Base-by-base conservation (phyloP, 2,797 vertebrate species). In the Loris lydekkerianus region DNA sequence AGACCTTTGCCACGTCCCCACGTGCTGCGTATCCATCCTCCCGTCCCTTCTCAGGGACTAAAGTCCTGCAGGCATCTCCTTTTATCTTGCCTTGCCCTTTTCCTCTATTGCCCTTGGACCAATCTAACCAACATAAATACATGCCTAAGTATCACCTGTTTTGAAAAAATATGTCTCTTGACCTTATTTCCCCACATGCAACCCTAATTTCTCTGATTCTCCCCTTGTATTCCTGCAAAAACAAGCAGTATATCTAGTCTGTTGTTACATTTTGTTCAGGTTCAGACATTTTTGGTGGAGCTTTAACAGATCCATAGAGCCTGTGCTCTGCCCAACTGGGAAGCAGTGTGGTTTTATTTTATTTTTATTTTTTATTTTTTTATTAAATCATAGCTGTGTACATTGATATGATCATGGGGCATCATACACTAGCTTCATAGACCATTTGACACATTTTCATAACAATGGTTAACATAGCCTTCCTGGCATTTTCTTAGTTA, bases 21-120 rank as follows among this genome's bases (percentile, higher is more conserved):
- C 2, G 21, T 53, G 77, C 7, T 0, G 0, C 9, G 34, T 9
- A 7, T n/a, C 69, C 40, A 27, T 14, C 25, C 10, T 31, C 21
- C 8, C 2, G 5, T 31, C 23, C 49, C 78, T 85, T 40, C 40
- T 78, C 53, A 18, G 29, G 65, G 43, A 37, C 40, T 58, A 61
- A 4, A 53, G 58, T 49, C 73, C n/a, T 53, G 18, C 27, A 58
- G 4, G 25, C 2, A 17, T 9, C 13, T 60, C 29, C 65, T 72
- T 46, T 40, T 69, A 29, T 43, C 75, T 60, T 81, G 13, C 75
- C 40, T 72, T 20, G 5, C 15, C 25, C 7, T 89, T 67, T 67
- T 27, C 13, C 13, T 86, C 67, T 82, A 43, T 93, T 18, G 18
- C 21, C 14, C 0, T 25, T 27, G 76, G n/a, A 58, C 61, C 18